These are phyloP conservation scores for Rotaria socialis DNA, from an alignment of 2,888 invertebrate genomes.

Conservation along the genomic window DNA sequence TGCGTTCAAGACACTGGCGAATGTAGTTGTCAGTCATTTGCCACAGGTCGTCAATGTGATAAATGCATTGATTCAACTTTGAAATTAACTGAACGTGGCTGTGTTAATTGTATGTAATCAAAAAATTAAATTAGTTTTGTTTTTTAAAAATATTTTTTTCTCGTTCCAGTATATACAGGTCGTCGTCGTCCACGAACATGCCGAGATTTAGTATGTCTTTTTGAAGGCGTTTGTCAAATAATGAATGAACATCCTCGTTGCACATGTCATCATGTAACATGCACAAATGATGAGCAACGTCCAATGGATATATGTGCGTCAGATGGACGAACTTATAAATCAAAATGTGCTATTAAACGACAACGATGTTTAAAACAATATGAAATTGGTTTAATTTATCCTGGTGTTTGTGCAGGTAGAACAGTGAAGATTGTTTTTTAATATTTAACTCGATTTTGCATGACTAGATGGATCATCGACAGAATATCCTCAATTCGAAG, in stretches of 20 bases:
- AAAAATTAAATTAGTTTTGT: background rate
- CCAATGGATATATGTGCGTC: slow-evolving; percentile 33
- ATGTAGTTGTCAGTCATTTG: slow-evolving; percentile 10
- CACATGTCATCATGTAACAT: background rate
- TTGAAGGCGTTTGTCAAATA: slow-evolving; percentile 9
- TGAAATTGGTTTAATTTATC: slow-evolving; percentile 30
- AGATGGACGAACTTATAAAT: slow-evolving; percentile 11
- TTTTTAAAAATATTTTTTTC: background rate
- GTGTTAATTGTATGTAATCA: background rate
- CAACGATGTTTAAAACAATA: slow-evolving; percentile 35
- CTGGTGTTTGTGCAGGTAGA: slow-evolving; percentile 31
- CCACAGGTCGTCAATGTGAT: slow-evolving; percentile 17
- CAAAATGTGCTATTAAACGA: slow-evolving; percentile 25
- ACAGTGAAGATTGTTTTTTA: background rate
- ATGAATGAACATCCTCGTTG: background rate
- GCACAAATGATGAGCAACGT: background rate
- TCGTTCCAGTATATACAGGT: background rate
- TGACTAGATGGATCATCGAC: background rate
- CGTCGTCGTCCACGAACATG: slow-evolving; percentile 14
- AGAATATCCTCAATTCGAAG: background rate
- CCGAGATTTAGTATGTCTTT: background rate
- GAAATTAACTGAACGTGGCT: background rate
- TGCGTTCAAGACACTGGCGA: slow-evolving; percentile 1
- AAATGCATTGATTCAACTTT: background rate
- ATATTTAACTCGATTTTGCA: background rate